Conservation (phyloP, 1,140 invertebrate genomes). For the Forficula auricularia region DNA sequence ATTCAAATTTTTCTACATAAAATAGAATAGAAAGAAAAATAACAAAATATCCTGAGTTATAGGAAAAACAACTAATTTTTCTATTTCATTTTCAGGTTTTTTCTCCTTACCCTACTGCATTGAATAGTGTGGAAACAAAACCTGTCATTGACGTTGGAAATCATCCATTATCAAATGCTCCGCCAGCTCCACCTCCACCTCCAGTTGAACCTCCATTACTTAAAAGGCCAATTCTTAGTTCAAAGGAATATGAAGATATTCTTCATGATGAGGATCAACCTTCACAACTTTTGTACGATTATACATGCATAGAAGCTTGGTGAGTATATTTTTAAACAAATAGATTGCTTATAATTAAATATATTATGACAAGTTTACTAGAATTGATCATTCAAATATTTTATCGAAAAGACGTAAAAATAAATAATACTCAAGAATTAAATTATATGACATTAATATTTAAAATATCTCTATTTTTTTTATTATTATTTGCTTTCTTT, state of each 20-base stretch:
- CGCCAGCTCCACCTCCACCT: constrained; percentile 12
- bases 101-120: constrained; percentile 21
- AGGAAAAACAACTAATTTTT: too few relatives aligned
- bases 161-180: constrained; percentile 3
- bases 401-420: too few relatives aligned
- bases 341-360: not conserved
- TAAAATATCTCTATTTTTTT: too few relatives aligned
- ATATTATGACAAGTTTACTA: too few relatives aligned
- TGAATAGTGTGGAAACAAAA: constrained; percentile 12
- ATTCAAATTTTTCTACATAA: too few relatives aligned
- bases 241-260: constrained; percentile 52
- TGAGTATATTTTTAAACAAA: constrained; percentile 24
- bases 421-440: too few relatives aligned
- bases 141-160: constrained; percentile 10
- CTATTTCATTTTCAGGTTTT: constrained; percentile 19
- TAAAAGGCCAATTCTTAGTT: constrained; percentile 51
- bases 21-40: too few relatives aligned
- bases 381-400: too few relatives aligned
- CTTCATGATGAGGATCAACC: constrained; percentile 60
- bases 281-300: constrained; percentile 72
- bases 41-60: too few relatives aligned
- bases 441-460: too few relatives aligned
- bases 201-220: constrained; percentile 22
- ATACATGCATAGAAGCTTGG: constrained; percentile 68
- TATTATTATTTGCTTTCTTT: too few relatives aligned